phyloP scores from a whole-genome alignment of 30 jellyfish, hydroid and myxozoan species.

The Nemopilema nomurai region DNA sequence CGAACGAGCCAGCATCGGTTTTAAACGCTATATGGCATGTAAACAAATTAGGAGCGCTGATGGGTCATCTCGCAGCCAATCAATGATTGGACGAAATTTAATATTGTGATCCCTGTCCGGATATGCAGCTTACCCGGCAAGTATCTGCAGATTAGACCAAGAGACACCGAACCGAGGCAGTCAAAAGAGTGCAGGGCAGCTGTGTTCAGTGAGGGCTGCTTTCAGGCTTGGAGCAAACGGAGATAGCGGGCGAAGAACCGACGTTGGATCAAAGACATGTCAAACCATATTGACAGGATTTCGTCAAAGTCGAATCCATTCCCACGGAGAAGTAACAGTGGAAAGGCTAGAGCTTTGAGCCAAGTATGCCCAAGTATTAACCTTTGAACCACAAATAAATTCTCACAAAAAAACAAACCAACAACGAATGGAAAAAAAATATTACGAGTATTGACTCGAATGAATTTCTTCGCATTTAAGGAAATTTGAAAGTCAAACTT shows the following conservation, averaged over 20 bases:
- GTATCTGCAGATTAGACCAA: no score
- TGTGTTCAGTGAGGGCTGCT: no score
- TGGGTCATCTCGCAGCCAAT: not conserved
- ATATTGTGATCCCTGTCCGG: no score
- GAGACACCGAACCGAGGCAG: no score
- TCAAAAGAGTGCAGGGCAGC: no score
- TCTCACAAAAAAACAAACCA: slow-evolving; percentile 5
- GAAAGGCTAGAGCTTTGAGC: slow-evolving; percentile 3
- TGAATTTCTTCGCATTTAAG: not conserved
- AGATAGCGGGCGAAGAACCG: not conserved
- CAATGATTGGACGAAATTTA: no score
- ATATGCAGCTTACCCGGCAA: no score
- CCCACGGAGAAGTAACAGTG: slow-evolving; percentile 48
- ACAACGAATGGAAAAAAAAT: not conserved
- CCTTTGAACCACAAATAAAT: slow-evolving; percentile 12
- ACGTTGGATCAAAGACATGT: slow-evolving; percentile 7
- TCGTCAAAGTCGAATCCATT: not conserved
- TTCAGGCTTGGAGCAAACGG: no score
- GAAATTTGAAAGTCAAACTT: not conserved
- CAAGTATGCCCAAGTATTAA: slow-evolving; percentile 33
- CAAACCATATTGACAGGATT: not conserved
- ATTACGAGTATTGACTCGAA: not conserved
- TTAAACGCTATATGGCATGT: no score
- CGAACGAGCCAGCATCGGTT: not conserved
- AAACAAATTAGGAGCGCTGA: not conserved